phyloP scores from a whole-genome alignment of 2,797 vertebrate genomes.

The Poecilia velifera region DNA sequence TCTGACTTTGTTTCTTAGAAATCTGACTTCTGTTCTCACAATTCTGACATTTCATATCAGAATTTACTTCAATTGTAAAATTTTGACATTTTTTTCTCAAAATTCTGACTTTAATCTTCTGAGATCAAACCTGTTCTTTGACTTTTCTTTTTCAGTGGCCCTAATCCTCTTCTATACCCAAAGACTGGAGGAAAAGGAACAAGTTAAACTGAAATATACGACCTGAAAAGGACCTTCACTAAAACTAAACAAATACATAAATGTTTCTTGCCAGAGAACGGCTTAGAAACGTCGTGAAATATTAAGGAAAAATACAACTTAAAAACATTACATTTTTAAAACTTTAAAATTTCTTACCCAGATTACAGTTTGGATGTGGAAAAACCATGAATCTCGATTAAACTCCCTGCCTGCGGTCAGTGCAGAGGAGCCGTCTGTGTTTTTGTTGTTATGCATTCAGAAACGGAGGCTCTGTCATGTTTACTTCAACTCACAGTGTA shows the following conservation, averaged over 20 bases:
- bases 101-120: too few relatives aligned
- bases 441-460: conserved; percentile 17
- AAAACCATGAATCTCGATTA: conserved; percentile 1
- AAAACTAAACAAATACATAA: not conserved
- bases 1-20: too few relatives aligned
- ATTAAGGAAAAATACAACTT: rapidly evolving
- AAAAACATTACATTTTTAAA: not conserved
- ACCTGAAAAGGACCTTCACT: not conserved
- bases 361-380: not conserved
- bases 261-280: not conserved
- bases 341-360: not conserved
- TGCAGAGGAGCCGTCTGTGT: conserved; percentile 4
- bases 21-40: too few relatives aligned
- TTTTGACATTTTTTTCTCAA: too few relatives aligned
- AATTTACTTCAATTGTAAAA: too few relatives aligned
- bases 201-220: not conserved
- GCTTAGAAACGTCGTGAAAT: not conserved
- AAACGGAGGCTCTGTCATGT: conserved; percentile 33
- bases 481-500: conserved; percentile 47
- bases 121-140: too few relatives aligned
- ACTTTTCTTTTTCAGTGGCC: too few relatives aligned
- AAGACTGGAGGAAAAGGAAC: not conserved
- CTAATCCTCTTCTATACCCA: too few relatives aligned
- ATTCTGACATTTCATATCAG: too few relatives aligned
- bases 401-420: conserved; percentile 1